Conservation (phyloP, 2,113 vertebrate genomes). For the Nyctibius bracteatus region DNA sequence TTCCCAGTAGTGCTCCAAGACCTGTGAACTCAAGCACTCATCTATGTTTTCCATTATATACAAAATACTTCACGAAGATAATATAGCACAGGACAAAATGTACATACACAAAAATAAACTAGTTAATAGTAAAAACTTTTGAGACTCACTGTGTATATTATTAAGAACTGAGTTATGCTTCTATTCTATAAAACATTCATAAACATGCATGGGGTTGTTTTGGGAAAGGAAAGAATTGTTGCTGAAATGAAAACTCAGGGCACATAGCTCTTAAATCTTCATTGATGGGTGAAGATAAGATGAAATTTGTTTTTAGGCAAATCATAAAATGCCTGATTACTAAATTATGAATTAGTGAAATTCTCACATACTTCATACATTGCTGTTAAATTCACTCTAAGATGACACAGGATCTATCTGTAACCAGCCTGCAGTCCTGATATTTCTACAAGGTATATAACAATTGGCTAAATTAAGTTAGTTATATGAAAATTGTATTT, state of each 20-base stretch:
- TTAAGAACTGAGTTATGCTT: neutral
- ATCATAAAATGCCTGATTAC: neutral
- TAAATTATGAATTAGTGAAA: neutral
- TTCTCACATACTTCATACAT: neutral
- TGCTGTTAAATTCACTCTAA: neutral
- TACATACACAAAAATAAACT: neutral
- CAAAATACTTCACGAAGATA: neutral
- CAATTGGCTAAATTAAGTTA: neutral
- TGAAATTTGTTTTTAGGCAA: neutral
- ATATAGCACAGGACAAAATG: neutral
- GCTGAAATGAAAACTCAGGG: neutral
- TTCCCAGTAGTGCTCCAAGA: neutral
- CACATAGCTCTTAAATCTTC: neutral
- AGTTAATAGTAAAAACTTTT: neutral
- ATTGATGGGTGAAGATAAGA: neutral
- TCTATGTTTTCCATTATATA: neutral
- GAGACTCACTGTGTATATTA: neutral
- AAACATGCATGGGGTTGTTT: neutral
- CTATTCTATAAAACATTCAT: neutral
- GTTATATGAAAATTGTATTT: neutral
- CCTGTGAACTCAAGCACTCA: neutral
- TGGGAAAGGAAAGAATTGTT: neutral
- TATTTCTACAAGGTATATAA: neutral
- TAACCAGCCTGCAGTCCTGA: neutral
- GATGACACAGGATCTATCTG: neutral